Evolutionary conservation across 2,113 vertebrate species (phyloP), one percentile per base, ranked within the genome.

Genomic region (Syrrhaptes paradoxus): DNA sequence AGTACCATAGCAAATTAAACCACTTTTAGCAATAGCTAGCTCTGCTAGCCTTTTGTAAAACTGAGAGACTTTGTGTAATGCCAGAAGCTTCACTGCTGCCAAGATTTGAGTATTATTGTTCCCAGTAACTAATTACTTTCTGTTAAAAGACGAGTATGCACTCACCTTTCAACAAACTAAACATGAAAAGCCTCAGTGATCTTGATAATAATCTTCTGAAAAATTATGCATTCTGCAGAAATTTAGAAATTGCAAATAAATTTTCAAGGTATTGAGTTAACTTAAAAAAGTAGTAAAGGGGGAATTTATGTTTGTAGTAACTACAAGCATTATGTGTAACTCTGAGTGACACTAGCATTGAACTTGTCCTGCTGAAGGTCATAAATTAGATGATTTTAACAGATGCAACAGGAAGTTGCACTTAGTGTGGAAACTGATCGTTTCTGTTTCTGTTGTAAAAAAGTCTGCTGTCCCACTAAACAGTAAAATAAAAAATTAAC

Each of bases 121-220:
- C 15, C 10, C 28, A 78, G 2, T 29, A 92, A 48, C 15, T 58
- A 41, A 66, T 45, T 43, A 32, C 6, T 71, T 78, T 67, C 36
- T 68, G 15, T 68, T 61, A 72, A 73, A 77, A 67, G 19, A 38
- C 8, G 7, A 43, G 2, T 71, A 38, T 85, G 70, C 48, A 28
- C 19, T 76, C 13, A 49, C 17, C 1, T 45, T 57, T 16, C 12
- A 91, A 85, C 4, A 82, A 88, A 77, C 3, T 57, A 58, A 66
- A 45, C 71, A 38, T 17, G 32, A 7, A 85, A 81, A 91, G 11
- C 15, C 7, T 82, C 2, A 3, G 5, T 84, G 28, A 66, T 38
- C 11, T 76, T 65, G 32, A 14, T 79, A 32, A 59, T 79, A 0
- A 36, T 36, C 0, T 2, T 65, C 76, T 52, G 3, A 4, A 77